Evolutionary conservation across 2,888 invertebrate species (phyloP), one percentile per base, ranked within the genome.

Genomic region (Scaptomyza cyrtandrae): DNA sequence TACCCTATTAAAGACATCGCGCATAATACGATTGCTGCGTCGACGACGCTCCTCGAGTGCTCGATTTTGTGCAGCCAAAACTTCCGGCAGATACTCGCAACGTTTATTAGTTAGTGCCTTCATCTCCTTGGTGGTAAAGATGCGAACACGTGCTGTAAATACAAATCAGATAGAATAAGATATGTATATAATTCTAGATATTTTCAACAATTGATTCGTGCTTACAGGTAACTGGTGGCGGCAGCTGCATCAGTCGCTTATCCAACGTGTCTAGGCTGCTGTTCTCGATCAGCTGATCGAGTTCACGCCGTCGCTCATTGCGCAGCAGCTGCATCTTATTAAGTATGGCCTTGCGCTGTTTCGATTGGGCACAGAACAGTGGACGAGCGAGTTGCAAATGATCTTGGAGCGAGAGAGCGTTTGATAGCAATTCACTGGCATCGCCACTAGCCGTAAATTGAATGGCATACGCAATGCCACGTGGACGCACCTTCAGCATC

Each of bases 1-100:
- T 92, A 96, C 96, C 93, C 94, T 95, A 89, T 95, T 95, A 91
- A 96, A 97, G 63, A 96, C 93, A 90, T 95, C 94, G 1, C 95
- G 95, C 94, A 97, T 94, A 31, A 96, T 90, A 77, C 95, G 93
- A 92, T 97, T 97, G 9, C 95, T 95, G 77, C 94, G 94, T 84
- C 94, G 94, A 1, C 93, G 93, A 50, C 93, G 93, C 80, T 95
- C 94, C 75, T 95, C 94, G 59, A 93, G 94, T 19, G 93, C 91
- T 6, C 94, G 93, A 52, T 94, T 93, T 73, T 94, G 94, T 85
- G 95, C 95, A 66, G 93, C 93, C 64, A 94, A 92, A 2, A 96
- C 95, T 93, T 97, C 97, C 0, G 96, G 95, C 66, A 96, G 91
- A 27, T 94, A 94, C 83, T 94, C 93, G 90, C 96, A 96, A 70